These are phyloP conservation scores for Oncopodura yosiiana DNA, from an alignment of 1,140 invertebrate species.

Conservation along the genomic window DNA sequence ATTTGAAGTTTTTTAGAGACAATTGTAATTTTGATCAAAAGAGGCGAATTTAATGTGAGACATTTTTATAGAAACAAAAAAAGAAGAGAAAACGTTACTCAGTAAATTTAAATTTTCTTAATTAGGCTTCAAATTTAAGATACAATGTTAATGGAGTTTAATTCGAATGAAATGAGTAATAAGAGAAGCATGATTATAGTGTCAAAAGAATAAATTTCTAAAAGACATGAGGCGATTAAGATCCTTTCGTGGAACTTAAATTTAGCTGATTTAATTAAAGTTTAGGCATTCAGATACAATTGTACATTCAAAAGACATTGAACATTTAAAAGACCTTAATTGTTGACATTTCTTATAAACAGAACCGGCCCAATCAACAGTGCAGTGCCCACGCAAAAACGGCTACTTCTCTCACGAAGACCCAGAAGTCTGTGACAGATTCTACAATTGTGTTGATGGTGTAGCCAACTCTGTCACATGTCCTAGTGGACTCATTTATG, in stretches of 20 bases:
- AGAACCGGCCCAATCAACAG: constrained; percentile 35
- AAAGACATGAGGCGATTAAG: neutral
- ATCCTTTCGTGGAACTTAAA: neutral
- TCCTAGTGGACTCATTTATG: constrained; percentile 69
- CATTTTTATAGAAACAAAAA: too few relatives aligned
- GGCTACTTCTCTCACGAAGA: constrained; percentile 70
- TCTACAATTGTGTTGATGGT: constrained; percentile 54
- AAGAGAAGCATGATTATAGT: too few relatives aligned
- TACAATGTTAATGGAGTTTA: too few relatives aligned
- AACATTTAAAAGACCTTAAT: neutral
- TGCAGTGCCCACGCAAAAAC: constrained; percentile 58
- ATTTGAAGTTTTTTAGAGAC: too few relatives aligned
- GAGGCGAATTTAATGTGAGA: too few relatives aligned
- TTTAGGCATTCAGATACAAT: too few relatives aligned
- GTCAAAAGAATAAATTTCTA: neutral
- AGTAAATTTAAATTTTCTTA: too few relatives aligned
- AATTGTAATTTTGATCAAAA: too few relatives aligned
- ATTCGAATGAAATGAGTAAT: too few relatives aligned
- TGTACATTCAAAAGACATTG: too few relatives aligned
- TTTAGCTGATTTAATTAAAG: neutral
- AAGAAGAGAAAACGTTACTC: too few relatives aligned
- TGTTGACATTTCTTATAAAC: neutral
- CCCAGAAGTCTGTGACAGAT: constrained; percentile 67
- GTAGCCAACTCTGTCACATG: constrained; percentile 59
- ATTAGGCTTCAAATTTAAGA: too few relatives aligned